Conservation (phyloP, 2,797 vertebrate genomes). For the Sebastes trivittatus region DNA sequence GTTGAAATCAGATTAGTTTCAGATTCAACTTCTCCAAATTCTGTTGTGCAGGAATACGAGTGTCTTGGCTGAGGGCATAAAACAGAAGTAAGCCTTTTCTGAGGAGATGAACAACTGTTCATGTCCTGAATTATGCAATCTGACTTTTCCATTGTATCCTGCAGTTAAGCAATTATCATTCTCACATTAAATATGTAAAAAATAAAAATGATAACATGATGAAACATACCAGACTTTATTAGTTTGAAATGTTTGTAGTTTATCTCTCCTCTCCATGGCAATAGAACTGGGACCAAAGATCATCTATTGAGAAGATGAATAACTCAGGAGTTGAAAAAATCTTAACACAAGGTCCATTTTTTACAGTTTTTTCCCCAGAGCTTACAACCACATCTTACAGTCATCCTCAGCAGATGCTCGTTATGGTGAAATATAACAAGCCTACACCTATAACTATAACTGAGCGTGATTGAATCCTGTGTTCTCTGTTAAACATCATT, state of each 20-base stretch:
- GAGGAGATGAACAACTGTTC: not conserved
- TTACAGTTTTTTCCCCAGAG: not conserved
- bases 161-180: not conserved
- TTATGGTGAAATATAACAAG: not conserved
- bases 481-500: not conserved
- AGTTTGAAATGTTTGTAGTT: constrained; percentile 77
- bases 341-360: not conserved
- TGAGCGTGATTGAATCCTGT: not conserved
- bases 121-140: not conserved
- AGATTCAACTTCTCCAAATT: constrained; percentile 46
- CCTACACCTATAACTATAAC: too few relatives aligned
- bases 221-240: too few relatives aligned
- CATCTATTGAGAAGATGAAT: constrained; percentile 4
- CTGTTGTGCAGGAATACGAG: not conserved
- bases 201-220: too few relatives aligned
- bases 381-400: not conserved
- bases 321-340: not conserved
- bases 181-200: not conserved
- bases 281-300: constrained; percentile 42
- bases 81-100: constrained; percentile 29
- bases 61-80: not conserved
- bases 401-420: not conserved
- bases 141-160: not conserved
- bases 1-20: constrained; percentile 44
- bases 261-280: constrained; percentile 68